Conservation (phyloP, 2,888 invertebrate genomes). For the Tipula confusa region DNA sequence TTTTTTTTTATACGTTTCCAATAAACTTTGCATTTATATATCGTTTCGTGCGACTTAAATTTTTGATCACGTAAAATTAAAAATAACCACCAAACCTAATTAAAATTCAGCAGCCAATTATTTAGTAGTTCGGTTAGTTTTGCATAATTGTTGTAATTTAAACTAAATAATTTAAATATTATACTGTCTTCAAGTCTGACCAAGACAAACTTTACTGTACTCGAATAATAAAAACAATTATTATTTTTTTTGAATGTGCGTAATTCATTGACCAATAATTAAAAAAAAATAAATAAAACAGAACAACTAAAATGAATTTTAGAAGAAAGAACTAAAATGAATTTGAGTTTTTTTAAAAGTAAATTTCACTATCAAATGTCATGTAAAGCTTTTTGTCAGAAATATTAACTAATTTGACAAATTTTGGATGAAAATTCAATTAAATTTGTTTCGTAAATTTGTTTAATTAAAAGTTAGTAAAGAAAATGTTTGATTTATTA, state of each 20-base stretch:
- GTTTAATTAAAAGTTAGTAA: too few relatives aligned
- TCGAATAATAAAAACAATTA: neutral
- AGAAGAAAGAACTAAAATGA: too few relatives aligned
- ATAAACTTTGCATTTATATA: neutral
- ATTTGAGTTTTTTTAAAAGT: too few relatives aligned
- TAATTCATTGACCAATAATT: too few relatives aligned
- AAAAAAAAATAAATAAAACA: too few relatives aligned
- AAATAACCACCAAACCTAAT: neutral
- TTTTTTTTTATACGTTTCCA: neutral
- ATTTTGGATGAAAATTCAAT: too few relatives aligned
- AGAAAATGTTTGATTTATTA: too few relatives aligned
- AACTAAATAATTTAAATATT: neutral
- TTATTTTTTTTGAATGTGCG: neutral
- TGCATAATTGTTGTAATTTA: conserved; percentile 20
- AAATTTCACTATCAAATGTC: too few relatives aligned
- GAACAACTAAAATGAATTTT: too few relatives aligned
- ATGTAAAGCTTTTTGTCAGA: too few relatives aligned
- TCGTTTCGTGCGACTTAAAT: neutral
- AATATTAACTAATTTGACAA: too few relatives aligned
- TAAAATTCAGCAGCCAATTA: conserved; percentile 9
- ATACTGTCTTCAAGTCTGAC: neutral
- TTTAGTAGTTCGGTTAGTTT: neutral
- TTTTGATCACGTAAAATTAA: neutral
- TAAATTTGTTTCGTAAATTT: too few relatives aligned
- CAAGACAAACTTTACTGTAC: neutral